Evolutionary conservation across 2,888 invertebrate genomes (phyloP), one percentile per base, ranked within the genome.

Genomic region (Trachelus troglodyta): DNA sequence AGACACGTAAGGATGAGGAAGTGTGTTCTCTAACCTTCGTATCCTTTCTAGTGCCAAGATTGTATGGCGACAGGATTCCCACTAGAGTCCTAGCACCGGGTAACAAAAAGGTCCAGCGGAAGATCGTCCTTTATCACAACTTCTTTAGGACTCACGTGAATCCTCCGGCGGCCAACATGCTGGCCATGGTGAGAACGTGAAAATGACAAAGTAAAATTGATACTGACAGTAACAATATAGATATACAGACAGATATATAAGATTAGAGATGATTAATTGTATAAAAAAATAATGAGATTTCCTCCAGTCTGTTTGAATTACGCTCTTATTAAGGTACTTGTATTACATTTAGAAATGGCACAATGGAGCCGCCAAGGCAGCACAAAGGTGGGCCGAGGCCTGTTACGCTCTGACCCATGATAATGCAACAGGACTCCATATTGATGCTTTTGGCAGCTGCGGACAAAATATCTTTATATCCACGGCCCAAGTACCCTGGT

Each of bases 381-480:
- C 97, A 0, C 96, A 96, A 89, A 92, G 92, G 78, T 96, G 96
- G 94, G 95, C 97, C 0, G 94, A 95, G 79, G 92, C 94, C 83
- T 97, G 97, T 87, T 91, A 93, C 84, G 94, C 95, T 85, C 92
- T 97, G 40, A 92, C 93, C 69, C 96, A 97, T 89, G 96, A 96
- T 87, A 94, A 94, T 84, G 92, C 93, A 1, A 93, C 93, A 34
- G 96, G 96, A 79, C 93, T 95, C 79, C 93, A 93, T 79, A 93
- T 95, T 40, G 93, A 95, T 30, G 92, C 93, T 79, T 94, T 95
- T 82, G 96, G 96, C 40, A 92, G 94, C 37, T 96, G 96, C 88
- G 97, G 96, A 3, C 96, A 97, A 90, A 97, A 97, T 90, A 95
- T 97, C 80, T 97, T 96, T 89, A 95, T 96, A 35, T 94, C 96